These are phyloP conservation scores for Neosilurus hyrtlii DNA, from an alignment of 2,797 vertebrate genomes.

Conservation along the genomic window DNA sequence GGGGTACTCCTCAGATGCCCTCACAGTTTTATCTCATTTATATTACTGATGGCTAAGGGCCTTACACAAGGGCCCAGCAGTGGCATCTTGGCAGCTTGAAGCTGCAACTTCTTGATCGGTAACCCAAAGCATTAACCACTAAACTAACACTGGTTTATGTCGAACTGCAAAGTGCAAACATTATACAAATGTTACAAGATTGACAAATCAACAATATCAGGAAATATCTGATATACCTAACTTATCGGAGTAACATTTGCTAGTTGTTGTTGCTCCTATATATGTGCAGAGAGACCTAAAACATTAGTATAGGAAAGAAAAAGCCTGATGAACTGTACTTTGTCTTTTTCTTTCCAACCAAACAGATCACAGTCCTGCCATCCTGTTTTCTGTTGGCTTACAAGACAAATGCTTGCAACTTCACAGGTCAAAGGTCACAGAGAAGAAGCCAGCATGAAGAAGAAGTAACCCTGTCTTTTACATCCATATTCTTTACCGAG, in stretches of 20 bases:
- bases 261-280: not conserved
- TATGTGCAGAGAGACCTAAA: not conserved
- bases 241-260: not conserved
- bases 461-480: not conserved
- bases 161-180: too few relatives aligned
- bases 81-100: too few relatives aligned
- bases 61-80: too few relatives aligned
- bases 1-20: too few relatives aligned
- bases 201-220: too few relatives aligned
- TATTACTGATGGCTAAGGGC: too few relatives aligned
- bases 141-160: too few relatives aligned
- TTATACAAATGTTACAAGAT: too few relatives aligned
- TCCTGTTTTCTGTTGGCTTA: not conserved
- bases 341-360: not conserved
- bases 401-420: not conserved
- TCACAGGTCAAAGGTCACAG: not conserved
- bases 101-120: too few relatives aligned
- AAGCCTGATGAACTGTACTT: not conserved
- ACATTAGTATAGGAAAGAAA: not conserved
- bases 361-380: not conserved
- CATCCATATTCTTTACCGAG: not conserved
- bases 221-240: too few relatives aligned
- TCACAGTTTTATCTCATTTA: too few relatives aligned
- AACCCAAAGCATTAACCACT: too few relatives aligned
- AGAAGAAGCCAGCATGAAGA: not conserved